Conservation (phyloP, 2,113 vertebrate genomes). For the Leucoraja erinaceus region DNA sequence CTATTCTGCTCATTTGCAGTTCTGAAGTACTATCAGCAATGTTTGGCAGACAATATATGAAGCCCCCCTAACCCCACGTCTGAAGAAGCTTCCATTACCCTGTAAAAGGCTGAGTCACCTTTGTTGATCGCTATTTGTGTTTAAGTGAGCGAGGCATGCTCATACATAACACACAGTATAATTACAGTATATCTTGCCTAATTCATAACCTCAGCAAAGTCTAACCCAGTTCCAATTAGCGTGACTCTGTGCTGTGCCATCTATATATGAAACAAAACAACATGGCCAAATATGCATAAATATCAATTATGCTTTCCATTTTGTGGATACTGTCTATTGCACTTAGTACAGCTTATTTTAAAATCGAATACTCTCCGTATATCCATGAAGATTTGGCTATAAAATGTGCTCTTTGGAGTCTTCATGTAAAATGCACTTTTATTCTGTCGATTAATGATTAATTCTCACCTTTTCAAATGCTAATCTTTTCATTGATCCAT, state of each 20-base stretch:
- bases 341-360: not conserved
- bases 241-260: not conserved
- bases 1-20: not conserved
- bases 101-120: not conserved
- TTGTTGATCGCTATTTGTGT: not conserved
- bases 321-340: not conserved
- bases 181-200: not conserved
- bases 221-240: not conserved
- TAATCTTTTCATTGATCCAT: constrained; percentile 23
- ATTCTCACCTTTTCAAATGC: constrained; percentile 31
- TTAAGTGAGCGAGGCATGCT: not conserved
- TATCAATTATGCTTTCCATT: constrained; percentile 26
- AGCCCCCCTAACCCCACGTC: not conserved
- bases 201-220: not conserved
- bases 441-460: constrained; percentile 2
- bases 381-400: no score
- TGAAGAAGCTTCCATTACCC: not conserved
- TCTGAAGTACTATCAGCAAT: not conserved
- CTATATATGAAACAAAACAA: constrained; percentile 10
- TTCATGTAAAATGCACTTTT: not conserved
- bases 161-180: not conserved
- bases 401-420: not conserved
- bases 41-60: not conserved
- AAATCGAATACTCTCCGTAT: not conserved
- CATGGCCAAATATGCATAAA: not conserved